phyloP scores from a whole-genome alignment of 2,797 vertebrate genomes.

The Sardinella longiceps region DNA sequence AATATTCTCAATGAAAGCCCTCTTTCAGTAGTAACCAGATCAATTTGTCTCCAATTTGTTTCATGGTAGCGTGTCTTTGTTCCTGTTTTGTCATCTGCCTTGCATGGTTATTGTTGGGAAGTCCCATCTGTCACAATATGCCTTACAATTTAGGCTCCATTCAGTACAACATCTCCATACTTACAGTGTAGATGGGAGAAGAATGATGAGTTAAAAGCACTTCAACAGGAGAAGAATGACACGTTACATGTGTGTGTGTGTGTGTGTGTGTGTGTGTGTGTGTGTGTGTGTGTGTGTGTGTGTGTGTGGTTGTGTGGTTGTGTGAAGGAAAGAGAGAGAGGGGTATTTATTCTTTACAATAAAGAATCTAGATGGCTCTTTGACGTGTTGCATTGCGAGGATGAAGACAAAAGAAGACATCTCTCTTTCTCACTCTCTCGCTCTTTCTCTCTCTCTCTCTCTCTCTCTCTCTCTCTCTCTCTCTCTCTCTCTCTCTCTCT shows the following conservation, averaged over 20 bases:
- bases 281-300: neutral
- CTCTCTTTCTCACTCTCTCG: too few relatives aligned
- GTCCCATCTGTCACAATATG: neutral
- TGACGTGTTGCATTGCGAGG: conserved; percentile 32
- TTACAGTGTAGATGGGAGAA: too few relatives aligned
- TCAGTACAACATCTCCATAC: neutral
- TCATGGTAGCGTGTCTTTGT: neutral
- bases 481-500: too few relatives aligned
- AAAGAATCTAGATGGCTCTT: conserved; percentile 48
- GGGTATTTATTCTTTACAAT: conserved; percentile 52
- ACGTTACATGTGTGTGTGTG: neutral
- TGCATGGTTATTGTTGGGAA: neutral
- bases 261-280: neutral
- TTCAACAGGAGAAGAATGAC: neutral
- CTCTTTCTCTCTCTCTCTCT: too few relatives aligned
- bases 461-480: too few relatives aligned
- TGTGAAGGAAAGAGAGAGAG: neutral
- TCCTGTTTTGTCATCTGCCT: neutral
- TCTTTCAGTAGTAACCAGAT: too few relatives aligned
- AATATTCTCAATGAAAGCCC: too few relatives aligned
- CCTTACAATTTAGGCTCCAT: neutral
- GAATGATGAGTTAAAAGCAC: neutral
- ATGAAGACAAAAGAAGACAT: conserved; percentile 41
- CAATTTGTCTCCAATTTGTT: neutral
- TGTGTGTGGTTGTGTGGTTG: neutral